phyloP scores from a whole-genome alignment of 1,140 invertebrate genomes.

The Tetraneura akinire region DNA sequence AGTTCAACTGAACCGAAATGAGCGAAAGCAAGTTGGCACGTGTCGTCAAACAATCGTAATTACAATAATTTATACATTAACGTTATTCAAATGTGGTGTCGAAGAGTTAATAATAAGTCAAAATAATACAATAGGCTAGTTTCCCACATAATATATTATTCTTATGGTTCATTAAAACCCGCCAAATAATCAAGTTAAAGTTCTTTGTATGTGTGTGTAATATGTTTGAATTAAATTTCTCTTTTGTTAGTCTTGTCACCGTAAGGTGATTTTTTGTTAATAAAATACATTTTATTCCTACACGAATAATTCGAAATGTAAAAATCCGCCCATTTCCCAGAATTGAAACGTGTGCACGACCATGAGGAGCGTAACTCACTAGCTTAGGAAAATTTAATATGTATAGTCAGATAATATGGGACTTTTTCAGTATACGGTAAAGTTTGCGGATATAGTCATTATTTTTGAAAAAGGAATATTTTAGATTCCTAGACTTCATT shows the following conservation, averaged over 20 bases:
- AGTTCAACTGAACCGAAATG: background rate
- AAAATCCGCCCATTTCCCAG: no score
- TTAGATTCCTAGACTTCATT: no score
- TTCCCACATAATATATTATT: conserved; percentile 9
- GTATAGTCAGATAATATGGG: no score
- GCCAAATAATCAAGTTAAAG: background rate
- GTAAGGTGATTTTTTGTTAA: no score
- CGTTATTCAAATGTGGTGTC: conserved; percentile 1
- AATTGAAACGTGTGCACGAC: no score
- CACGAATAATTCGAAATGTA: no score
- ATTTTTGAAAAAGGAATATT: no score
- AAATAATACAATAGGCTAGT: conserved; percentile 12
- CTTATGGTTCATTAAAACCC: background rate
- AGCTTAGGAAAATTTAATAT: no score
- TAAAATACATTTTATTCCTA: no score
- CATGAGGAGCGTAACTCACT: no score
- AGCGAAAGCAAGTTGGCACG: conserved; percentile 25
- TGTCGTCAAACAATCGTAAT: conserved; percentile 12
- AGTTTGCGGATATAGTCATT: no score
- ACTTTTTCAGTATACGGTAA: no score
- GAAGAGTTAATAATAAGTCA: conserved; percentile 10
- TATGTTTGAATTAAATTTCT: background rate
- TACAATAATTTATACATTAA: background rate
- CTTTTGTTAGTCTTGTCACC: background rate
- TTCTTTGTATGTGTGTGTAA: background rate